Base-by-base conservation (phyloP, 2,797 vertebrate species). In the Oreonectes daqikongensis region DNA sequence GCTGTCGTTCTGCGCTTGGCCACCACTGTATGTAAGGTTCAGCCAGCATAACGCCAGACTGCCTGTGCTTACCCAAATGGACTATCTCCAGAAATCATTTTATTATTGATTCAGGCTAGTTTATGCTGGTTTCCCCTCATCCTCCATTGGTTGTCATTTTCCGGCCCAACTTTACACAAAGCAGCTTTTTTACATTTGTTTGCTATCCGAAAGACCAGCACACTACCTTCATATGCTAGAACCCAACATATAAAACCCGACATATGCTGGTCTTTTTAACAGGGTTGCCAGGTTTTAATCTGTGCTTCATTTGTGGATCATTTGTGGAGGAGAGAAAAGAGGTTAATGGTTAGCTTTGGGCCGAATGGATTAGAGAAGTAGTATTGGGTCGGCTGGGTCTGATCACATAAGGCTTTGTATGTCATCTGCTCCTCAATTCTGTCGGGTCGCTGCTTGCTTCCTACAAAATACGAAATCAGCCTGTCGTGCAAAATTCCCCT, bases 281-380 rank as follows among this genome's bases (percentile, higher is more conserved):
- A 42, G 32, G 4, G 35, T 88, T 86, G 78, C 65, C 74, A 72
- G 63, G 11, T 68, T 69, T 87, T 85, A 91, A 89, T 86, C 81
- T 3, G 22, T 79, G 44, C 79, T 83, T 82, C 85, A 82, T 88
- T 80, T 76, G 69, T 80, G 17, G 78, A 87, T 81, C 81, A 80
- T 83, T 85, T 84, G 82, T 85, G 80, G 76, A 35, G 77, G 83
- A 85, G 53, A 64, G 84, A 85, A 84, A 86, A 78, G 44, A 84
- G 85, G 88, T 91, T 91, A 90, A 90, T 89, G 85, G 78, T 85
- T 11, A 89, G 91, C 90, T 91, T 89, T 89, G 82, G 86, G 82
- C 85, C 83, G 88, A 88, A 88, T 87, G 90, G 89, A 91, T 91
- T 91, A 91, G 85, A 60, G 79, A 74, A 81, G 85, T 86, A 78